Evolutionary conservation across 2,888 invertebrate species (phyloP).

Genomic region (Lamellibrachia columna): DNA sequence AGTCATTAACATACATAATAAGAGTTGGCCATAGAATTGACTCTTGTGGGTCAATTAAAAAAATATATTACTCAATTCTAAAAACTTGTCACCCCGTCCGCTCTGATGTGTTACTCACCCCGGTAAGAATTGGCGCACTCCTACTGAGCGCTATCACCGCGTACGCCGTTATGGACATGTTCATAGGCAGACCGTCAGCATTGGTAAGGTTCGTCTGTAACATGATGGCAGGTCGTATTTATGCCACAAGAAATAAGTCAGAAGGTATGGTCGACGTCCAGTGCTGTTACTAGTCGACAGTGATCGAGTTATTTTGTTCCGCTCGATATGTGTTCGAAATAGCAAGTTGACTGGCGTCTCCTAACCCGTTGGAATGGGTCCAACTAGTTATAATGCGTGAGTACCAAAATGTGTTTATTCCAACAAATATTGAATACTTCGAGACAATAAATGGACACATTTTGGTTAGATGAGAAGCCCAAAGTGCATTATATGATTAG

Average conservation of each 20-base stretch:
- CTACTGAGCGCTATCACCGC: constrained; percentile 39
- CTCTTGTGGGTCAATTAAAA: too few relatives aligned
- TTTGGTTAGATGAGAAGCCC: neutral
- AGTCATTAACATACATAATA: too few relatives aligned
- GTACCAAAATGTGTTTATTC: neutral
- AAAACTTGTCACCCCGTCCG: too few relatives aligned
- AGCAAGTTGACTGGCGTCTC: neutral
- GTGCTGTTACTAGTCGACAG: neutral
- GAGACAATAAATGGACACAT: neutral
- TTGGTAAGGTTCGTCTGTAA: constrained; percentile 25
- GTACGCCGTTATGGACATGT: constrained; percentile 44
- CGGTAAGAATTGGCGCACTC: constrained; percentile 35
- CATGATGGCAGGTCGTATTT: neutral
- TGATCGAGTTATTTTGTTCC: too few relatives aligned
- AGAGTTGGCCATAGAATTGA: too few relatives aligned
- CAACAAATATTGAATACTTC: neutral
- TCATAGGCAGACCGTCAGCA: constrained; percentile 34
- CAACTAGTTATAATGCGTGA: neutral
- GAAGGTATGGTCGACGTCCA: neutral
- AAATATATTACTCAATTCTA: too few relatives aligned
- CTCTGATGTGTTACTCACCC: constrained; percentile 36
- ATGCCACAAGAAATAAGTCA: neutral
- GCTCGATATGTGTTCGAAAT: neutral
- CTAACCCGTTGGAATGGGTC: neutral
- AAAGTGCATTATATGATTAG: neutral